Evolutionary conservation across 2,113 vertebrate species (phyloP).

Genomic region (Hemibates koningsi): DNA sequence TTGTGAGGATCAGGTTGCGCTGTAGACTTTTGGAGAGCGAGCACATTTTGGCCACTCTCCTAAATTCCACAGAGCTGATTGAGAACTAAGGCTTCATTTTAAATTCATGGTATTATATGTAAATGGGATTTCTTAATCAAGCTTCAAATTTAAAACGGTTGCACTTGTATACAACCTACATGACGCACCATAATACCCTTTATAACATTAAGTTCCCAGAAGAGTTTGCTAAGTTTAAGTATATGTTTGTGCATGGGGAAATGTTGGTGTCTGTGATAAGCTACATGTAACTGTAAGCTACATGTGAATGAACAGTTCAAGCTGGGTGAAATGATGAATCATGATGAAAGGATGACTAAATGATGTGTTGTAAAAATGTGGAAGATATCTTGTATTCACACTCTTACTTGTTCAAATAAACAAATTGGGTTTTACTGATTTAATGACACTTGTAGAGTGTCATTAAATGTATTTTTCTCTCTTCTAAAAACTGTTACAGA

Average conservation of each 20-base stretch:
- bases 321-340: not conserved
- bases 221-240: not conserved
- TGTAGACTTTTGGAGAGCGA: not conserved
- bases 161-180: not conserved
- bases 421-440: not conserved
- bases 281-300: not conserved
- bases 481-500: not conserved
- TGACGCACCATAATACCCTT: not conserved
- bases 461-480: not conserved
- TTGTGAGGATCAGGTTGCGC: not conserved
- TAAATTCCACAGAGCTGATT: not conserved
- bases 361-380: not conserved
- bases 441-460: not conserved
- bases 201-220: not conserved
- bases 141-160: not conserved
- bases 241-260: not conserved
- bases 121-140: not conserved
- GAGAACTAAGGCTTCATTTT: not conserved
- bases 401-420: not conserved
- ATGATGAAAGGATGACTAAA: not conserved
- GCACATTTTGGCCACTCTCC: not conserved
- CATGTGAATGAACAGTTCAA: not conserved
- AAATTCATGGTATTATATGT: not conserved
- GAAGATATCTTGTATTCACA: not conserved
- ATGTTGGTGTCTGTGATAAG: not conserved